Base-by-base conservation (phyloP, 2,888 invertebrate genomes). In the Invenusta paracnida region DNA sequence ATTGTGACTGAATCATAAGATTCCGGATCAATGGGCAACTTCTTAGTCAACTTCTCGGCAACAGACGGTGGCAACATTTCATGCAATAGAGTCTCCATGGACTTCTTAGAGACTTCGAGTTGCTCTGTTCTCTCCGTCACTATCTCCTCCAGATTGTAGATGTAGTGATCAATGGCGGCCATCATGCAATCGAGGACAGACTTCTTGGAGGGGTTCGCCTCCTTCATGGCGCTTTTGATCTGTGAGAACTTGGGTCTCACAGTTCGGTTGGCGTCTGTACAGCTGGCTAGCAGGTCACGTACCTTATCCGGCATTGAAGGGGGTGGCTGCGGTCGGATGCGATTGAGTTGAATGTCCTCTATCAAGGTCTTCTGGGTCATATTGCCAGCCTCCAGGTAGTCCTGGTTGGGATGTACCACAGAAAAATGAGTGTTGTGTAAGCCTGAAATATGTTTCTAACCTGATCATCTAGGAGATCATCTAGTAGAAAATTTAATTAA, bases 151-250 rank as follows among this genome's bases (percentile, higher is more conserved):
- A 90, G 88, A 31, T 89, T 88, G 1, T 81, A 66, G 5, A 89
- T 88, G 87, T 91, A 90, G 29, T 88, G 88, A 83, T 91, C 90
- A 87, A 91, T 88, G 1, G 90, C 88, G 25, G 89, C 89, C 88
- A 91, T 90, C 89, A 91, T 90, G 67, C 89, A 89, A 86, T 91
- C 91, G 29, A 91, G 85, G 17, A 91, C 88, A 1, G 89, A 88
- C 85, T 89, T 90, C 27, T 89, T 86, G 0, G 87, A 83, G 0
- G 89, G 89, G 30, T 88, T 89, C 0, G 88, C 88, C 29, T 87
- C 87, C 48, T 88, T 87, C 5, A 90, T 82, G 87, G 89, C 88
- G 85, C 89, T 89, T 0, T 87, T 31, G 28, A 90, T 88, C 81
- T 88, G 88, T 0, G 88, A 87, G 84, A 90, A 89, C 5, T 88